Percentiles rank a stretch among this genome's conserved stretches.
phyloP scores from a whole-genome alignment of 2,113 vertebrate species.

The Melanotaenia duboulayi region DNA sequence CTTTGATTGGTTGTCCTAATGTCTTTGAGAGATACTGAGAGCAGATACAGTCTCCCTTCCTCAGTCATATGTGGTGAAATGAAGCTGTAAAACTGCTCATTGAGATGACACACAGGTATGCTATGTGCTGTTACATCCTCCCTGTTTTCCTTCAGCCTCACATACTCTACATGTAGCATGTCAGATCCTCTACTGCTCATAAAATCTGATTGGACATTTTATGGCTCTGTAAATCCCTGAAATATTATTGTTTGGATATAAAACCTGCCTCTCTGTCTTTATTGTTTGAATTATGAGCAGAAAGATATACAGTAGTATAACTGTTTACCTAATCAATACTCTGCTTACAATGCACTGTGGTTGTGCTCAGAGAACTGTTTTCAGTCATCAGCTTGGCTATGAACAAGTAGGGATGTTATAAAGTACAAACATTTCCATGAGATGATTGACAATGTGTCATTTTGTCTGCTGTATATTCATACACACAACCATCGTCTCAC shows the following conservation, averaged over 20 bases:
- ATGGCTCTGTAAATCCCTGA: constrained; percentile 44
- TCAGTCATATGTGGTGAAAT: constrained; percentile 56
- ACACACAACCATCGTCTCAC: no score
- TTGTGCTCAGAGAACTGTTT: neutral
- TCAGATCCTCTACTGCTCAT: constrained; percentile 35
- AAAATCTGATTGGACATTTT: constrained; percentile 52
- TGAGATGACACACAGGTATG: constrained; percentile 18
- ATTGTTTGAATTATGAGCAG: constrained; percentile 27
- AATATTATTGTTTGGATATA: constrained; percentile 17
- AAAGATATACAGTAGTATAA: constrained; percentile 24
- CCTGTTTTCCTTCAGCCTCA: neutral
- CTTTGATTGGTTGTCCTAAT: constrained; percentile 5
- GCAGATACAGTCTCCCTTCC: constrained; percentile 19
- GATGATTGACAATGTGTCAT: no score
- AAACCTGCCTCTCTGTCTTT: constrained; percentile 13
- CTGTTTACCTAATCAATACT: no score
- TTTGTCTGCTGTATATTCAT: no score
- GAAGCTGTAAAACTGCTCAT: constrained; percentile 53
- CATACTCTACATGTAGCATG: constrained; percentile 23
- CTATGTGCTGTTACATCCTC: neutral
- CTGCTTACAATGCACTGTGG: constrained; percentile 41
- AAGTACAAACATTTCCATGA: constrained; percentile 55
- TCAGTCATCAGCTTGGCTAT: constrained; percentile 39
- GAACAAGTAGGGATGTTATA: constrained; percentile 39
- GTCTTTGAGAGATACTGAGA: constrained; percentile 2